Evolutionary conservation across 2,888 invertebrate genomes (phyloP).

Genomic region (Drosophila algonquin): DNA sequence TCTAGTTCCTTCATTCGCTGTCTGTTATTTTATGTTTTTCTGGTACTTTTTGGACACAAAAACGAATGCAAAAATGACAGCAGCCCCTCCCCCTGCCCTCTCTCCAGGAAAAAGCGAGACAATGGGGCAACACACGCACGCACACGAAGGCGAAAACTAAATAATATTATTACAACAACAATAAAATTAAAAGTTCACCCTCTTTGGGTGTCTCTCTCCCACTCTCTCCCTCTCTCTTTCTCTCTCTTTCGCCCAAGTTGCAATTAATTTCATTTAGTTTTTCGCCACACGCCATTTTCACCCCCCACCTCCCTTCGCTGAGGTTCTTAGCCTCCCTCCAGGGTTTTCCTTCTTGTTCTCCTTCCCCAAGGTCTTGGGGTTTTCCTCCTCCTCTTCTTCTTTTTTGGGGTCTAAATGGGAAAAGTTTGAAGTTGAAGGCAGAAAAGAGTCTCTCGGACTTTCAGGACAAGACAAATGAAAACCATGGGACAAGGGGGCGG

Average conservation of each 20-base stretch:
- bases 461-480: conserved; percentile 70
- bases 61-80: conserved; percentile 73
- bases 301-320: neutral
- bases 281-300: conserved; percentile 68
- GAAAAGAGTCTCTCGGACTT: conserved; percentile 55
- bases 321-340: conserved; percentile 1
- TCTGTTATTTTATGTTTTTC: conserved; percentile 63
- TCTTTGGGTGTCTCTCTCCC: conserved; percentile 25
- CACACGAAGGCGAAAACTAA: conserved; percentile 59
- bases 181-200: conserved; percentile 71
- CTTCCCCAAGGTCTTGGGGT: conserved; percentile 26
- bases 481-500: conserved; percentile 37
- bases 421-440: conserved; percentile 75
- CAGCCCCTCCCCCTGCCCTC: neutral
- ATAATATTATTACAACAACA: conserved; percentile 77
- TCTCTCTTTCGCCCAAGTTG: conserved; percentile 59
- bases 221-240: conserved; percentile 32
- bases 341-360: conserved; percentile 17
- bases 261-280: conserved; percentile 79
- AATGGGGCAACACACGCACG: conserved; percentile 39
- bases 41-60: conserved; percentile 55
- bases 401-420: conserved; percentile 71
- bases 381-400: conserved; percentile 3
- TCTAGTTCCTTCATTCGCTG: conserved; percentile 14
- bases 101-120: conserved; percentile 13